Base-by-base conservation (phyloP, 2,113 vertebrate species). In the Axis porcinus region DNA sequence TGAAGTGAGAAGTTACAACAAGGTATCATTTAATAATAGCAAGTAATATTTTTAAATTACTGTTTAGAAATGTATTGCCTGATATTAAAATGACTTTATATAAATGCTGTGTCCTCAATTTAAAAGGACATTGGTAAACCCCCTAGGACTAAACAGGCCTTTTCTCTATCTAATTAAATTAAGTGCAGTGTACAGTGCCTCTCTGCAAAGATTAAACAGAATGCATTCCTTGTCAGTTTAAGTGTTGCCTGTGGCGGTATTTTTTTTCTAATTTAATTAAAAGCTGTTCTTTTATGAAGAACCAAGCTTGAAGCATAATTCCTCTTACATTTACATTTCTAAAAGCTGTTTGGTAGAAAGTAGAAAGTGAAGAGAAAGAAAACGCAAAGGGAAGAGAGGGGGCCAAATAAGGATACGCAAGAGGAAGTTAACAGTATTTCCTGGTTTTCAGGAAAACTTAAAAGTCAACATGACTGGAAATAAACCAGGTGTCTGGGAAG, bases 161-260 rank as follows among this genome's bases (percentile, higher is more conserved):
- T 76, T 97, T 95, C 95, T 98, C 81, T 89, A 87, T 97, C 91
- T 98, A 98, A 99, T 98, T 97, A 98, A 97, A 98, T 99, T 98
- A 98, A 98, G 9, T 95, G 83, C 94, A 97, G 95, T 95, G 84
- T 97, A 97, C 40, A 97, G 93, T 47, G 57, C 36, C 43, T 96
- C 98, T 98, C 97, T 98, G 93, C 86, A 95, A 98, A 98, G 97
- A 93, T 97, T 98, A 98, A 98, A 92, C 86, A 98, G 97, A 98
- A 98, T 76, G 81, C 88, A 94, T 93, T 98, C 85, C 96, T 93
- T 92, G 97, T 98, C 97, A 95, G 96, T 98, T 96, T 98, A 98
- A 98, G 95, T 98, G 98, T 96, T 97, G 98, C 98, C 97, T 55
- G 43, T 97, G 97, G 98, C 40, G 6, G 78, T 94, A 96, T 98